These are phyloP conservation scores for Mus spretus DNA, from an alignment of 2,797 vertebrate species.

Conservation along the genomic window DNA sequence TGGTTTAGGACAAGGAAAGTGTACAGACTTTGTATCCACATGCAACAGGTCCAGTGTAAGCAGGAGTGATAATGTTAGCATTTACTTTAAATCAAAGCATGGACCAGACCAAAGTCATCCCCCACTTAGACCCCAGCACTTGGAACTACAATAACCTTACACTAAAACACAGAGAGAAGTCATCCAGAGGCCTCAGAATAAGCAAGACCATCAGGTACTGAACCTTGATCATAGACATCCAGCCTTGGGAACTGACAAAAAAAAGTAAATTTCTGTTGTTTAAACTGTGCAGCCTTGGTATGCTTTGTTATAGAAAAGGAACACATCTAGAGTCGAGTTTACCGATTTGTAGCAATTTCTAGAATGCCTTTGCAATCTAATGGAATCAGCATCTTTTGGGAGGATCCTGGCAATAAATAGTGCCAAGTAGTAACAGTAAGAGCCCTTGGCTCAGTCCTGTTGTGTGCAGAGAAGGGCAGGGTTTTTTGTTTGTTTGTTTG, in stretches of 20 bases:
- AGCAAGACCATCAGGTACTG: background rate
- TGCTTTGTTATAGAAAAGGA: background rate
- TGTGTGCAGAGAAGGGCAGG: background rate
- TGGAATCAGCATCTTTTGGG: background rate
- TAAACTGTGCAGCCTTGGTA: background rate
- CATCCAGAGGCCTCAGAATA: background rate
- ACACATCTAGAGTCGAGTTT: background rate
- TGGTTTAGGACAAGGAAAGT: background rate
- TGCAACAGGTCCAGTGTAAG: background rate
- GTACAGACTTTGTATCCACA: background rate
- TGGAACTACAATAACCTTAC: background rate
- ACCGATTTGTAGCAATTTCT: background rate
- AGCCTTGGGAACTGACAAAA: background rate
- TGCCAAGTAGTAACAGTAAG: background rate
- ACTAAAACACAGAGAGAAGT: background rate
- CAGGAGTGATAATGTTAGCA: background rate
- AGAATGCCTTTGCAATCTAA: background rate
- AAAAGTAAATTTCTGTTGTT: background rate
- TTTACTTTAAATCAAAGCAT: background rate
- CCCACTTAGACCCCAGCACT: background rate
- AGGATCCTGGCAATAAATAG: background rate
- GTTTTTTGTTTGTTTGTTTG: too few species aligned
- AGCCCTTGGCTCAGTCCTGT: background rate
- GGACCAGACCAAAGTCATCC: background rate
- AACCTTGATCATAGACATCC: background rate